Evolutionary conservation across 2,113 vertebrate genomes (phyloP), one percentile per base, ranked within the genome.

Genomic region (Rhinichthys klamathensis): DNA sequence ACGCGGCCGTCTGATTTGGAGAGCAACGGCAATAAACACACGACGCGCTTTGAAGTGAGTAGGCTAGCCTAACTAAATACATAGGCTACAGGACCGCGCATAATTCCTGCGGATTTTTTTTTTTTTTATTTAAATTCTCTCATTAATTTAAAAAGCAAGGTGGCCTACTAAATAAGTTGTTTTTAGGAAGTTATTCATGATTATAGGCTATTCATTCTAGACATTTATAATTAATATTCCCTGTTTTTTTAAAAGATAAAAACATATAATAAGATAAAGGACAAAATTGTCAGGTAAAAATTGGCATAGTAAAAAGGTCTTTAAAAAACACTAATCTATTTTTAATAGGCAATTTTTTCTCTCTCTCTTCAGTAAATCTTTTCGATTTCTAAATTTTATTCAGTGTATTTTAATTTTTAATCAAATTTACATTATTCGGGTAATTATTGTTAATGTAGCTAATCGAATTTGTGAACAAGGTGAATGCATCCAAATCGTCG

Each of bases 1-100:
- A 90, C 86, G 32, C 87, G 87, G 49, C 89, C 90, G 6, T 92
- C 94, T 1, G 93, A 95, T 1, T 84, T 86, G 87, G 94, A 93
- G 72, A 90, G 83, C 83, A 94, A 94, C 87, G 92, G 89, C 76
- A 91, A 90, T 90, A 87, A 89, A 78, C 69, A 78, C 72, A 81
- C 92, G 83, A 4, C 86, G 58, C 77, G 87, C 9, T 91, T 86
- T 78, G 89, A 90, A 61, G 90, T 91, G 63, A 89, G 90, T 80
- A 18, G 9, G 5, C 8, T 30, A 32, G 2, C 30, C 30, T 32
- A 32, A n/a, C n/a, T n/a, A n/a, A n/a, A n/a, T n/a, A n/a, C n/a
- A n/a, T n/a, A n/a, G n/a, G n/a, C 30, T 44, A n/a, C 21, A 11
- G 38, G 13, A 74, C 1, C 72, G 13, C 23, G 23, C 23, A 32